phyloP scores from a whole-genome alignment of 2,797 vertebrate species.

The Triplophysa bombifrons region DNA sequence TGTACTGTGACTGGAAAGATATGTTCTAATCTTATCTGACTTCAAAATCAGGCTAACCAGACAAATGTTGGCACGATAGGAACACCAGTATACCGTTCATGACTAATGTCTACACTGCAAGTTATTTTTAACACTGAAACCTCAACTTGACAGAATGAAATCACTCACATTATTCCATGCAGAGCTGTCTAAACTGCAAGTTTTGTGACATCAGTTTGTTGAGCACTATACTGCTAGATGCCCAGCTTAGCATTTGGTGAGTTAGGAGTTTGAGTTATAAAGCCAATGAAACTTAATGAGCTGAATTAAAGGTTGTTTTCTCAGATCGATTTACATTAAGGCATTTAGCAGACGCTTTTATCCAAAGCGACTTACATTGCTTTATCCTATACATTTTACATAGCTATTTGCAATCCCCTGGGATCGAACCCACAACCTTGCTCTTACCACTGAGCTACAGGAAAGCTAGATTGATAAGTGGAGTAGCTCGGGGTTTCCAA shows the following conservation, averaged over 20 bases:
- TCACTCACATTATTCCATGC: background rate
- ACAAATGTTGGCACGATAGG: background rate
- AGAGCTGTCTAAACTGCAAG: slow-evolving; percentile 2
- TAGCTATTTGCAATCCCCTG: no score
- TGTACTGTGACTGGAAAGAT: background rate
- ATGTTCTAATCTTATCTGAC: background rate
- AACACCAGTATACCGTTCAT: background rate
- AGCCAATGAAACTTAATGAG: slow-evolving; percentile 4
- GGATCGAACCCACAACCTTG: no score
- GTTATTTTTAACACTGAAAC: background rate
- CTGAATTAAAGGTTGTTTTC: background rate
- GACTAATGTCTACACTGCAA: background rate
- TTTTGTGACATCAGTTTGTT: background rate
- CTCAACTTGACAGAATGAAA: background rate
- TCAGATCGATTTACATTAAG: background rate
- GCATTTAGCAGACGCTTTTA: no score
- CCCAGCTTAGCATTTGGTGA: background rate
- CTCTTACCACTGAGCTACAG: no score
- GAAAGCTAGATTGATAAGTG: background rate
- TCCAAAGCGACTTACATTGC: no score
- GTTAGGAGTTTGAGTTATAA: background rate
- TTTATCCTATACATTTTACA: no score
- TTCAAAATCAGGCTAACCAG: background rate
- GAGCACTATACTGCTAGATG: background rate
- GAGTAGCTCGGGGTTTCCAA: background rate